Conservation (phyloP, 1,140 invertebrate genomes). For the Olivierus martensii region DNA sequence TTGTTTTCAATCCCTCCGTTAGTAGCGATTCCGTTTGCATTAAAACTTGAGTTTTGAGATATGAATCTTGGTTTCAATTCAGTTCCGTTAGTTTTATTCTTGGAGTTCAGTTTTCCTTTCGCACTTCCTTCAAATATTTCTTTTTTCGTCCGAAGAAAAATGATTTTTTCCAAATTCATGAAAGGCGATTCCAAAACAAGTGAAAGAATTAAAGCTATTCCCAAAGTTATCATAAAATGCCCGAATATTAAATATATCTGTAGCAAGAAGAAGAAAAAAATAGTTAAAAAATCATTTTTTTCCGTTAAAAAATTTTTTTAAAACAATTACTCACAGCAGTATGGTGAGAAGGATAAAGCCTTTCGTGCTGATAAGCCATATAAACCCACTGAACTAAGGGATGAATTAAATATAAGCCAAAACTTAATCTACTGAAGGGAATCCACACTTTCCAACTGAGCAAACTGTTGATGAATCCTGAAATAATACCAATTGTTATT, state of each 20-base stretch:
- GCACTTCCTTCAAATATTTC: too few relatives aligned
- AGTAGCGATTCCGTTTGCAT: too few relatives aligned
- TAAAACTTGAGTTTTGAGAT: too few relatives aligned
- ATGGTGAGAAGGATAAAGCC: slow-evolving; percentile 11
- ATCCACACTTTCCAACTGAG: slow-evolving; percentile 17
- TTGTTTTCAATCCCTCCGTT: too few relatives aligned
- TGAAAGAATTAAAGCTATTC: neutral
- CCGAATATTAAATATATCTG: neutral
- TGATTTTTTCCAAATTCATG: neutral
- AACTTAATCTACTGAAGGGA: slow-evolving; percentile 19
- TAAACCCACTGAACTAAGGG: slow-evolving; percentile 16
- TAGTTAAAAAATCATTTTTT: neutral
- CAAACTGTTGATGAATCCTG: slow-evolving; percentile 23
- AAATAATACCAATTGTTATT: too few relatives aligned
- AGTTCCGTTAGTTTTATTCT: too few relatives aligned
- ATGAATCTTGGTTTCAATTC: too few relatives aligned
- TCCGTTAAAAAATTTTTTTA: neutral
- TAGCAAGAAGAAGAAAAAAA: neutral
- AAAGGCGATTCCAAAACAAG: slow-evolving; percentile 14
- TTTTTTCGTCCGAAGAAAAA: neutral
- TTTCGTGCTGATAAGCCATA: slow-evolving; percentile 7
- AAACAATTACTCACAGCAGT: slow-evolving; percentile 5
- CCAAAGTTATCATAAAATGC: neutral
- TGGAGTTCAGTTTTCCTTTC: too few relatives aligned
- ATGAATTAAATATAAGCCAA: slow-evolving; percentile 20